phyloP scores from a whole-genome alignment of 2,113 vertebrate genomes.

The Ictalurus punctatus region DNA sequence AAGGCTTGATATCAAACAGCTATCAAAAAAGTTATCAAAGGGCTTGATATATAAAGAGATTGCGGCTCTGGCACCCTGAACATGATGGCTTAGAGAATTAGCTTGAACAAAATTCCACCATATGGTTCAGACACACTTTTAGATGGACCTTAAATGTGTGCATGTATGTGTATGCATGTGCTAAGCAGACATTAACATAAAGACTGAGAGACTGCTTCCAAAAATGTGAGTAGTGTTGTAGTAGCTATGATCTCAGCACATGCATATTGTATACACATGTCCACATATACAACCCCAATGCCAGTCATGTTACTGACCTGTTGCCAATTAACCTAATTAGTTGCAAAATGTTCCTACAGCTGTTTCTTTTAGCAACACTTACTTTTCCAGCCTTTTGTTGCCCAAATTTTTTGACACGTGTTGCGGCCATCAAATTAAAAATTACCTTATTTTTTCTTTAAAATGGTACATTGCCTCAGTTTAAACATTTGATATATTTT shows the following conservation, averaged over 20 bases:
- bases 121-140: not conserved
- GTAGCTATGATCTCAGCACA: slow-evolving; percentile 34
- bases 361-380: no score
- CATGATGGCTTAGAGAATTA: not conserved
- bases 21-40: not conserved
- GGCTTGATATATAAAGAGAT: not conserved
- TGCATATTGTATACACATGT: not conserved
- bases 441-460: no score
- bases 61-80: not conserved
- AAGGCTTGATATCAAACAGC: slow-evolving; percentile 38
- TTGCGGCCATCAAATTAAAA: no score
- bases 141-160: not conserved
- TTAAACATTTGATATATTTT: no score
- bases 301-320: no score
- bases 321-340: no score
- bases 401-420: no score
- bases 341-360: no score
- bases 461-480: no score
- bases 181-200: not conserved
- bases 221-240: slow-evolving; percentile 19
- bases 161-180: not conserved
- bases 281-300: no score
- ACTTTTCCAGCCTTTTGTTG: no score
- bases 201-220: not conserved
- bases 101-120: not conserved